phyloP scores from a whole-genome alignment of 2,113 vertebrate species.

The Callithrix jacchus region DNA sequence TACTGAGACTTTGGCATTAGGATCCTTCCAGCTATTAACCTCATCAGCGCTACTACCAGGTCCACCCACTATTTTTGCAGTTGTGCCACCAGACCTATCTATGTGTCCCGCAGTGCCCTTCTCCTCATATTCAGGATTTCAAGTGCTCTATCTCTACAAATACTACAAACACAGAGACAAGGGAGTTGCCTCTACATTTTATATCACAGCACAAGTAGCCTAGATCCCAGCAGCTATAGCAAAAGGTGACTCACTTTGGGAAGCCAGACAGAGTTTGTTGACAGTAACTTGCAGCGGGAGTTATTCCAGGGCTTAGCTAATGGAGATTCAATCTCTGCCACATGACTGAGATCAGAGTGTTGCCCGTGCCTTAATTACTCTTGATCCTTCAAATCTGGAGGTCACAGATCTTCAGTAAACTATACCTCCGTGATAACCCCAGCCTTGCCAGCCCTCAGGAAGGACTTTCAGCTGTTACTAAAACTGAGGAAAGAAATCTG shows the following conservation, averaged over 20 bases:
- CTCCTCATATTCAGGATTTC: not conserved
- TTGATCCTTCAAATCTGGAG: not conserved
- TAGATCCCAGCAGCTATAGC: not conserved
- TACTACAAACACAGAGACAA: not conserved
- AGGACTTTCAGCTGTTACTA: not conserved
- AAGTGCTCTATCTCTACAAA: not conserved
- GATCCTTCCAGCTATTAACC: not conserved
- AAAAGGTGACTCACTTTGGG: not conserved
- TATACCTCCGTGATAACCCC: not conserved
- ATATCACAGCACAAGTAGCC: not conserved
- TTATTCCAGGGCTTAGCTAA: conserved; percentile 6
- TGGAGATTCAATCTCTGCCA: not conserved
- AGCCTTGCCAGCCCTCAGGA: not conserved
- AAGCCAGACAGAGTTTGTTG: not conserved
- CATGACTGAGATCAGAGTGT: not conserved
- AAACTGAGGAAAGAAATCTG: not conserved
- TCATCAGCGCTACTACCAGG: not conserved
- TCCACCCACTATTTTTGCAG: not conserved
- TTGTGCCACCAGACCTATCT: not conserved
- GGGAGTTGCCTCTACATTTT: not conserved
- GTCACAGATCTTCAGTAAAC: not conserved
- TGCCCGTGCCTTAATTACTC: not conserved
- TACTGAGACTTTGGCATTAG: not conserved
- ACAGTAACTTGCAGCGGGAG: not conserved
- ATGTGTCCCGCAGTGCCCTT: not conserved